Conservation (phyloP, 2,888 invertebrate genomes). For the Caenorhabditis parvicauda region DNA sequence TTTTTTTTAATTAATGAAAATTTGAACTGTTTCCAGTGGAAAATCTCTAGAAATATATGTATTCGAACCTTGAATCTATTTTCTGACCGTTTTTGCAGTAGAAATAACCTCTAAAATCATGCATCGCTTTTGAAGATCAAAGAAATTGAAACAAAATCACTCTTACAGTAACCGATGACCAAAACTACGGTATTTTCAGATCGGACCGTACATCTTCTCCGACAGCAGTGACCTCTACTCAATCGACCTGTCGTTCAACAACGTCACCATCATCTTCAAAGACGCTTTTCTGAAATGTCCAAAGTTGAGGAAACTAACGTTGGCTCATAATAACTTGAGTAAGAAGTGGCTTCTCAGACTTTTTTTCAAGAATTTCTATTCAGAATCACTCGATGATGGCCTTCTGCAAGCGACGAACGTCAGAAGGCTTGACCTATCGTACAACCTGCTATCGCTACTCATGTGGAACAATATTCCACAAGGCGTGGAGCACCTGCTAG, state of each 20-base stretch:
- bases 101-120: too few relatives aligned
- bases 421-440: slow-evolving; percentile 32
- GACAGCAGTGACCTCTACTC: slow-evolving; percentile 43
- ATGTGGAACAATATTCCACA: slow-evolving; percentile 37
- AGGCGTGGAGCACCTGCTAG: slow-evolving; percentile 29
- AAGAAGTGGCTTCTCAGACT: neutral
- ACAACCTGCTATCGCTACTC: slow-evolving; percentile 25
- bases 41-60: neutral
- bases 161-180: too few relatives aligned
- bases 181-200: slow-evolving; percentile 29
- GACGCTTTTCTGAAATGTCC: slow-evolving; percentile 53
- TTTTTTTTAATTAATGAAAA: neutral
- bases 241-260: slow-evolving; percentile 46
- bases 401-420: slow-evolving; percentile 19
- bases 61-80: neutral
- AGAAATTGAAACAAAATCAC: neutral
- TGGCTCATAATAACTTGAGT: slow-evolving; percentile 46
- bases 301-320: slow-evolving; percentile 40
- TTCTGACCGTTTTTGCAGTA: too few relatives aligned
- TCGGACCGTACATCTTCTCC: slow-evolving; percentile 52
- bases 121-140: neutral
- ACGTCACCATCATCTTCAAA: slow-evolving; percentile 39
- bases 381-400: slow-evolving; percentile 32
- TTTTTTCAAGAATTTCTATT: slow-evolving; percentile 1
- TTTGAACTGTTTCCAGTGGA: neutral